Conservation (phyloP, 2,888 invertebrate genomes). For the Psylliodes chrysocephalus region DNA sequence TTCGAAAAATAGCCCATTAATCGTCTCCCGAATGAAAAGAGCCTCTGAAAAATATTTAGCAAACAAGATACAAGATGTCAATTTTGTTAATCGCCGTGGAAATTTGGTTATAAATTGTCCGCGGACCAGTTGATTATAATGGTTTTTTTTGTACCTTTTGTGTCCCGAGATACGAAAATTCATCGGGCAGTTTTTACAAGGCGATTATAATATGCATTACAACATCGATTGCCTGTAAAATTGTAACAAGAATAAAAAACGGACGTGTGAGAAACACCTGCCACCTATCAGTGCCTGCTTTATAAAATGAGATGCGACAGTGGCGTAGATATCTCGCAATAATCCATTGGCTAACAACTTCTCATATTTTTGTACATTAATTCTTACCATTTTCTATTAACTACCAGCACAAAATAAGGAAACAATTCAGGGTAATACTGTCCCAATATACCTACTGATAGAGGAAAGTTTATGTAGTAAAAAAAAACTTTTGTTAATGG, state of each 20-base stretch:
- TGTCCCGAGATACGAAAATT: constrained; percentile 27
- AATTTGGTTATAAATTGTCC: constrained; percentile 40
- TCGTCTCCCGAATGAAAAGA: constrained; percentile 29
- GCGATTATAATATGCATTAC: constrained; percentile 38
- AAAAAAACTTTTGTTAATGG: no score
- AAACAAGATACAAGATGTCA: constrained; percentile 40
- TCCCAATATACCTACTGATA: no score
- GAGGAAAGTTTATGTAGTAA: no score
- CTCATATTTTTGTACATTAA: no score
- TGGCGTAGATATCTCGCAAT: not conserved
- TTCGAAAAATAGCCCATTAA: constrained; percentile 30
- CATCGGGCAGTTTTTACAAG: constrained; percentile 38
- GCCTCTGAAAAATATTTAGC: constrained; percentile 36
- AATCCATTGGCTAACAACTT: no score
- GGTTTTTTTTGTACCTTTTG: constrained; percentile 30
- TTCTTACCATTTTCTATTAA: no score
- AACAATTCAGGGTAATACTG: no score
- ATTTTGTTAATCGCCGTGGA: constrained; percentile 41
- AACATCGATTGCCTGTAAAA: constrained; percentile 24
- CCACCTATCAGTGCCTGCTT: constrained; percentile 22
- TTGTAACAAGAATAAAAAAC: constrained; percentile 24
- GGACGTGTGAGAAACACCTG: constrained; percentile 33
- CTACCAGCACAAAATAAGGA: no score
- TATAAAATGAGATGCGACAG: constrained; percentile 13
- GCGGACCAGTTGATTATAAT: constrained; percentile 34